Evolutionary conservation across 2,888 invertebrate species (phyloP), one percentile per base, ranked within the genome.

Genomic region (Eledona agricola): DNA sequence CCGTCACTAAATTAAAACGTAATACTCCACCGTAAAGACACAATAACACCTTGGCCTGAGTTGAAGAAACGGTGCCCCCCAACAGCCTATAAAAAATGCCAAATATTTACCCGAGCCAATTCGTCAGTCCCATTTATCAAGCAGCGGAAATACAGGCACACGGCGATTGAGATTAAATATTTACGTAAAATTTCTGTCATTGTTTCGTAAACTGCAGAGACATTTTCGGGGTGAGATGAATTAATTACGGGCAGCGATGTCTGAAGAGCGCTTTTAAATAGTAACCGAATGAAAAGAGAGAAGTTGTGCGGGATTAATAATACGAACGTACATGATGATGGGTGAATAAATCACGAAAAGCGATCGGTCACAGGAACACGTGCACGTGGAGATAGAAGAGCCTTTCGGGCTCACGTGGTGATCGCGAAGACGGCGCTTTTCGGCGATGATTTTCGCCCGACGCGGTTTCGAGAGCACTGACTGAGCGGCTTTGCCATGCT

Each of bases 381-480:
- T 26, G 37, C 32, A 28, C 42, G 29, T n/a, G 15, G 26, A 34
- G 42, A 43, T 26, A 19, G 26, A 17, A 13, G 11, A 28, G 16
- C 15, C 11, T 43, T 10, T 11, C 28, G 31, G 28, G 29, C 13
- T 29, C 35, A 42, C 42, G 42, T 42, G 42, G 20, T 4, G 22
- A 22, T 28, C 37, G 23, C 38, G 38, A 31, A 29, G 28, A 29
- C 40, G 42, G 28, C 28, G 22, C 26, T n/a, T 22, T 10, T 38
- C 15, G 22, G 9, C 17, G 15, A 5, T 12, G 31, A 9, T 29
- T 38, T 16, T 31, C 4, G 25, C 20, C 34, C 42, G 38, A 34
- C 35, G 28, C 51, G 43, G 34, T 40, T 32, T 34, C 26, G 28
- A 51, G 23, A 43, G 51, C 51, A 51, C 51, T 43, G 34, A 42